phyloP scores from a whole-genome alignment of 1,140 invertebrate genomes.

The Metopolophium dirhodum region DNA sequence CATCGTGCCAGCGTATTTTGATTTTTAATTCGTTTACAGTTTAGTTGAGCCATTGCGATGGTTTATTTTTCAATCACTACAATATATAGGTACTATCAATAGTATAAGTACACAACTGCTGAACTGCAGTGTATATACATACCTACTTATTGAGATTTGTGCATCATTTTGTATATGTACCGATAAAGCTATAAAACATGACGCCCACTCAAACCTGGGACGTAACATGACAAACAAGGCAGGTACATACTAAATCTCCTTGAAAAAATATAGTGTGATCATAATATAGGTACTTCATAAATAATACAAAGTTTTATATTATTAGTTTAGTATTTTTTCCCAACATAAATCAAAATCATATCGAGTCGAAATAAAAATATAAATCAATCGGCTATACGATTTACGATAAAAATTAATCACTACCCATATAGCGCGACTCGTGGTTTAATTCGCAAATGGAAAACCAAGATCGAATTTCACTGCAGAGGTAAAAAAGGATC shows the following conservation, averaged over 20 bases:
- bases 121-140: not conserved
- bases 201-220: not conserved
- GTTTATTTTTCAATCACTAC: not conserved
- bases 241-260: not conserved
- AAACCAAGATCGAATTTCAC: not conserved
- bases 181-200: not conserved
- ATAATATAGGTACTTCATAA: not conserved
- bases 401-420: not conserved
- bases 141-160: not conserved
- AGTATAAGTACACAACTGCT: too few species aligned
- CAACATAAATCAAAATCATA: constrained; percentile 3
- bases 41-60: not conserved
- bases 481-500: not conserved
- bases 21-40: not conserved
- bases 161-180: not conserved
- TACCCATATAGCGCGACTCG: not conserved
- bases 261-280: not conserved
- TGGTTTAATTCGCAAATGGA: not conserved
- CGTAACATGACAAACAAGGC: not conserved
- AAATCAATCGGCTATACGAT: not conserved
- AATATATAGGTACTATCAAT: not conserved
- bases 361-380: not conserved
- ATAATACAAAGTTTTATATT: constrained; percentile 1
- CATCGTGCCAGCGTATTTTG: not conserved
- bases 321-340: not conserved